Base-by-base conservation (phyloP, 2,113 vertebrate species). In the Brachyhypopomus occidentalis region DNA sequence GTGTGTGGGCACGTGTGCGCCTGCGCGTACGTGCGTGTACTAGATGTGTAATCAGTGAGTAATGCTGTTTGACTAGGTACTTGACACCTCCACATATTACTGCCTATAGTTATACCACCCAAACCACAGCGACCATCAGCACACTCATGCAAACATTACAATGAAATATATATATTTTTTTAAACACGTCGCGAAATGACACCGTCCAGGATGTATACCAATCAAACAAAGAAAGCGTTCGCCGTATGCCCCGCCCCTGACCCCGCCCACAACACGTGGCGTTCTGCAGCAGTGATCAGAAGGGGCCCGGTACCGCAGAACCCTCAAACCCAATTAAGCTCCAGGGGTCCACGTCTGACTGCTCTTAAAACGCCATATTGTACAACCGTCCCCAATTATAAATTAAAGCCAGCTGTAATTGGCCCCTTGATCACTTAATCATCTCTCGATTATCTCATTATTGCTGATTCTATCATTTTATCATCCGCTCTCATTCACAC, bases 401-500 rank as follows among this genome's bases (percentile, higher is more conserved):
- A 84, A 89, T 83, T 83, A 86, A 88, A 84, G 78, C 71, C 81
- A 79, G 75, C 80, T 87, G 82, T 89, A 88, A 90, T 88, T 89
- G 87, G 77, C 77, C 71, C 59, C 34, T 74, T 91, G 89, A 91
- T 89, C 84, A 86, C 83, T 88, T 88, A 83, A 89, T 89, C 84
- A 86, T 83, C 82, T 80, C 82, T 79, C 83, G 77, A 87, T 89
- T 86, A 89, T 85, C 81, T 79, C 83, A 88, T 81, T 89, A 85
- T 87, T 89, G 82, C 85, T 85, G 79, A 80, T 86, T 84, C 75
- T 86, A 80, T 86, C 16, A 30, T 88, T 80, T 83, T 85, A 88
- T 89, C 86, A 20, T 83, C 77, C 85, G 58, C 80, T 79, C 84
- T 86, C 64, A 75, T 88, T 82, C 81, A 48, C 66, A 22, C 56